These are phyloP conservation scores for Erebia palarica DNA, from an alignment of 2,888 invertebrate species.

Conservation along the genomic window DNA sequence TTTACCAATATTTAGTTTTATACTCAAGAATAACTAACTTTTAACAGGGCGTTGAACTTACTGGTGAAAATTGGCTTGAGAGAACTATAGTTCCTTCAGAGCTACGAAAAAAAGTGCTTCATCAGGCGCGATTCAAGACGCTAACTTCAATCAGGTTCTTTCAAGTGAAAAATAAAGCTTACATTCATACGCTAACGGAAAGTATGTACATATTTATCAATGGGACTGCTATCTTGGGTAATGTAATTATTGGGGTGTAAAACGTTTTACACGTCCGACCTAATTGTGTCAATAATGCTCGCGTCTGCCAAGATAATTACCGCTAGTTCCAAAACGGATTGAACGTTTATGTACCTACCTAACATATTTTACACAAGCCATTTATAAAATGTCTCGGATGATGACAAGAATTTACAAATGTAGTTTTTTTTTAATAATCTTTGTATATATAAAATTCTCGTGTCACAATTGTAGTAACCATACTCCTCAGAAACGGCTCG, in stretches of 20 bases:
- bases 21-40: background rate
- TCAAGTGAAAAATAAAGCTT: conserved; percentile 76
- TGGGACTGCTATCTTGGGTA: conserved; percentile 33
- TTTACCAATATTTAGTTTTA: too few species aligned
- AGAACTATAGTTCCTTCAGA: conserved; percentile 70
- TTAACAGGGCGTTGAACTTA: conserved; percentile 71
- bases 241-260: conserved; percentile 42
- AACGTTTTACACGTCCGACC: conserved; percentile 41
- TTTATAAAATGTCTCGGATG: conserved; percentile 7
- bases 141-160: conserved; percentile 74
- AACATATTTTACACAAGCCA: conserved; percentile 25
- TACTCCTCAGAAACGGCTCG: too few species aligned
- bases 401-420: background rate
- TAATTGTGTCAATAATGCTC: conserved; percentile 42
- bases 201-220: conserved; percentile 53
- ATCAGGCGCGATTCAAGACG: conserved; percentile 75
- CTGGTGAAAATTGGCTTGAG: conserved; percentile 73
- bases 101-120: conserved; percentile 72
- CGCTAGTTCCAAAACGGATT: conserved; percentile 36
- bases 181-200: conserved; percentile 74
- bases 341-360: background rate
- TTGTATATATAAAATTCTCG: too few species aligned
- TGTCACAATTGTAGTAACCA: too few species aligned
- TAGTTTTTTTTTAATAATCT: too few species aligned
- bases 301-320: conserved; percentile 42